Conservation (phyloP, 1,140 invertebrate genomes). For the Eulimnadia texana region DNA sequence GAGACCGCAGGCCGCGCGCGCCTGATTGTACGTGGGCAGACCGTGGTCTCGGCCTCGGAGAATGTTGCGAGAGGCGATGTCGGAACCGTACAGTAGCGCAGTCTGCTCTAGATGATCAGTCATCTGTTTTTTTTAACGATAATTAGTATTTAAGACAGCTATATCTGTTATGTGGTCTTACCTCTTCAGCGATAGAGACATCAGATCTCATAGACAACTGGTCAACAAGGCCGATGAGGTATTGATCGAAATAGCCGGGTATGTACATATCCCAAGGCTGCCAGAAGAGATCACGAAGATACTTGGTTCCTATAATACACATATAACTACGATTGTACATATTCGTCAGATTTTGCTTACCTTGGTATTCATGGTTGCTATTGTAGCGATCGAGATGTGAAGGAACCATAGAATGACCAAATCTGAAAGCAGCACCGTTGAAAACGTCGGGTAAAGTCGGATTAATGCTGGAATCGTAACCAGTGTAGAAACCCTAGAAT, state of each 20-base stretch:
- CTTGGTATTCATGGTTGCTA: background rate
- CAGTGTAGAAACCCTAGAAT: slow-evolving; percentile 29
- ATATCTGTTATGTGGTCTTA: too few relatives aligned
- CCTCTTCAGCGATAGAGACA: too few relatives aligned
- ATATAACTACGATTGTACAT: too few relatives aligned
- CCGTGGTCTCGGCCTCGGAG: background rate
- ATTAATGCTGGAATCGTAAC: slow-evolving; percentile 41
- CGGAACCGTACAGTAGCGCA: background rate
- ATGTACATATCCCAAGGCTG: slow-evolving; percentile 37
- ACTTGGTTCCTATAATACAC: background rate
- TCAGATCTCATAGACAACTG: too few relatives aligned
- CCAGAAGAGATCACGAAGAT: slow-evolving; percentile 30
- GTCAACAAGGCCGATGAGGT: slow-evolving; percentile 35
- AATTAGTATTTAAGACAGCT: too few relatives aligned
- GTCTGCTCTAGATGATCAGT: background rate
- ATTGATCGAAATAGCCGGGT: slow-evolving; percentile 34
- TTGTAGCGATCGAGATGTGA: background rate
- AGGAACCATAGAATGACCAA: background rate
- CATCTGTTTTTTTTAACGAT: too few relatives aligned
- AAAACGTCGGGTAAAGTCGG: slow-evolving; percentile 35
- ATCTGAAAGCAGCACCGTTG: slow-evolving; percentile 30
- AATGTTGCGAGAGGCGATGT: background rate
- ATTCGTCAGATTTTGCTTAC: background rate
- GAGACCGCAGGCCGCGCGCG: background rate
- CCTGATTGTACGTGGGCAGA: background rate